A percentile compares a stretch with the other conserved stretches of the same genome.
These are phyloP conservation scores for Syncerus caffer DNA, from an alignment of 2,797 vertebrate genomes.

Conservation along the genomic window DNA sequence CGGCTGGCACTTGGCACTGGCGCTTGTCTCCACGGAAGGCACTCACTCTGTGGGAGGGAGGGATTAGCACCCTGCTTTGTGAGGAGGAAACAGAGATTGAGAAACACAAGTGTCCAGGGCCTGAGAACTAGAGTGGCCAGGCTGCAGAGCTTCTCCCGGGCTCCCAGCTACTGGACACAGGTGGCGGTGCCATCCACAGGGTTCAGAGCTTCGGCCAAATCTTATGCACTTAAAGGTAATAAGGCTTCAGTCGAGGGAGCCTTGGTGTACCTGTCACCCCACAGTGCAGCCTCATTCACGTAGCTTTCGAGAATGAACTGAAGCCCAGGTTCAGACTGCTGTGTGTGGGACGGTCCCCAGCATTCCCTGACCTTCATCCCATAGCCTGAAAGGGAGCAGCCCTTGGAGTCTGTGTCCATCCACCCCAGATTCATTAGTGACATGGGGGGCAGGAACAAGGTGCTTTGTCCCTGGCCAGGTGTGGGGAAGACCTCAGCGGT, in stretches of 20 bases:
- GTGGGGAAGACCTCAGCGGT: neutral
- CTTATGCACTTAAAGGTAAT: neutral
- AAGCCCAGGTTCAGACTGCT: neutral
- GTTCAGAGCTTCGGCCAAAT: neutral
- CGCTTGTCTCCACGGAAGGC: neutral
- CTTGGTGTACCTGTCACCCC: neutral
- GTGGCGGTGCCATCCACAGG: neutral
- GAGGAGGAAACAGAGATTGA: neutral
- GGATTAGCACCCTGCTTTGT: neutral
- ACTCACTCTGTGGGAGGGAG: neutral
- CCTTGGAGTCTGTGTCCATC: neutral
- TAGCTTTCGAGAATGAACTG: neutral
- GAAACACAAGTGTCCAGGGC: neutral
- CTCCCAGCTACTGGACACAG: neutral
- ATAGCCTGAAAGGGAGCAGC: neutral
- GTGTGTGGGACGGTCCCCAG: neutral
- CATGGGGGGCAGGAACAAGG: neutral
- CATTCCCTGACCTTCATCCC: neutral
- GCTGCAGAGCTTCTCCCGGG: accelerated
- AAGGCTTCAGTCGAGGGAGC: neutral
- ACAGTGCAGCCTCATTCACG: neutral
- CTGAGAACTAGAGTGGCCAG: accelerated
- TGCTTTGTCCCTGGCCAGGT: neutral
- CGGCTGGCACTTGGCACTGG: neutral
- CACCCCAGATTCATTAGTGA: neutral